Conservation (phyloP, 2,113 vertebrate genomes). For the Triplophysa rosa region DNA sequence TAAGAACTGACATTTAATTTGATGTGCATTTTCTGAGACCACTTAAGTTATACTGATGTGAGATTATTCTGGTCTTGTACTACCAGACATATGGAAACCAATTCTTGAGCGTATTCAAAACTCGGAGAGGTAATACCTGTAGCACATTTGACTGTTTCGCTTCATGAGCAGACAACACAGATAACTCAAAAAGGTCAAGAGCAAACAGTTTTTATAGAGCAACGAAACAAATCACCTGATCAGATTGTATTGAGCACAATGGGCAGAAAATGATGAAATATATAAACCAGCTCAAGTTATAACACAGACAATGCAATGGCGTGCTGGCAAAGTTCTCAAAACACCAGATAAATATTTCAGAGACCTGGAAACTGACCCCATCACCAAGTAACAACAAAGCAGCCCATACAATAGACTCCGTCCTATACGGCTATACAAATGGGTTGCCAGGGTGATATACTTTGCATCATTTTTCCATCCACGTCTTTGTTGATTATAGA, state of each 20-base stretch:
- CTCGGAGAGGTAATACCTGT: too few relatives aligned
- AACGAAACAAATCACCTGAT: not conserved
- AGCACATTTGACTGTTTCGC: not conserved
- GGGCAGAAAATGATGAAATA: not conserved
- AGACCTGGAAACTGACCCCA: conserved; percentile 22
- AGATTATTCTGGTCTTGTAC: too few relatives aligned
- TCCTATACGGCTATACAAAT: conserved; percentile 37
- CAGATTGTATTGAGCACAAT: not conserved
- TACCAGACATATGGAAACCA: too few relatives aligned
- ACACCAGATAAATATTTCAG: conserved; percentile 47
- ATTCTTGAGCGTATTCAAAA: too few relatives aligned
- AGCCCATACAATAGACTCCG: not conserved
- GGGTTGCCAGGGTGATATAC: conserved; percentile 60
- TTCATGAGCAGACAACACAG: not conserved
- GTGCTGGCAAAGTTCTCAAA: conserved; percentile 3
- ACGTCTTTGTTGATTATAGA: conserved; percentile 55
- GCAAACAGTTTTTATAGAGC: not conserved
- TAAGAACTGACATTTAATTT: not conserved
- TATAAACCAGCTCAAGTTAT: not conserved
- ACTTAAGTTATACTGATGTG: not conserved
- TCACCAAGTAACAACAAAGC: conserved; percentile 1
- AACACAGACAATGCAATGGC: not conserved
- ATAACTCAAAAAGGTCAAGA: not conserved
- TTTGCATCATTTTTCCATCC: conserved; percentile 58
- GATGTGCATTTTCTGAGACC: not conserved